Percentiles rank a stretch among this genome's conserved stretches.
phyloP scores from a whole-genome alignment of 2,888 invertebrate genomes.

The Drosophila sordidapex region DNA sequence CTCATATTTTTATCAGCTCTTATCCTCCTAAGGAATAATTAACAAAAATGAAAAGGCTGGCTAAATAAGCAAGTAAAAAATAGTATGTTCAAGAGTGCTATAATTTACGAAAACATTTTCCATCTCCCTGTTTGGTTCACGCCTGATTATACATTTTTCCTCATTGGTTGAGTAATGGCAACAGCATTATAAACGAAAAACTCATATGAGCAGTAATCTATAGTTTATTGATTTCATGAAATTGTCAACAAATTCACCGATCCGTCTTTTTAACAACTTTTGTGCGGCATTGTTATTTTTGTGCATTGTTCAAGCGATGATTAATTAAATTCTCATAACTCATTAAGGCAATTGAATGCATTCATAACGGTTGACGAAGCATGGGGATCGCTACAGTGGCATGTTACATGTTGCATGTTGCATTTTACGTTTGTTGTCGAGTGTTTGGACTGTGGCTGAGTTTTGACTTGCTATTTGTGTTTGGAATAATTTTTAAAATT shows the following conservation, averaged over 20 bases:
- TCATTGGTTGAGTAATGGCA: not conserved
- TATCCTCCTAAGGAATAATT: not conserved
- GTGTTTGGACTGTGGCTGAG: constrained; percentile 42
- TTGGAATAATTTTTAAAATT: constrained; percentile 84
- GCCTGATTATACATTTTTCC: not conserved
- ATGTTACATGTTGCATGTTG: constrained; percentile 1
- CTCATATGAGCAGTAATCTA: not conserved
- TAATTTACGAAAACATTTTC: not conserved
- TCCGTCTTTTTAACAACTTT: constrained; percentile 9
- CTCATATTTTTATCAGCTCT: not conserved
- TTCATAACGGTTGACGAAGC: constrained; percentile 70
- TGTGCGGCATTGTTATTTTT: constrained; percentile 18
- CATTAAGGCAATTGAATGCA: constrained; percentile 79
- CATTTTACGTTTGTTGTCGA: constrained; percentile 25
- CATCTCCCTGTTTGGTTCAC: not conserved
- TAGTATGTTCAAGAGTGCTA: not conserved
- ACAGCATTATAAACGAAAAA: too few relatives aligned
- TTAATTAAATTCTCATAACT: constrained; percentile 79
- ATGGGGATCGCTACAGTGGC: constrained; percentile 54
- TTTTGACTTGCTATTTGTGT: constrained; percentile 67
- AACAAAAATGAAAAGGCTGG: not conserved
- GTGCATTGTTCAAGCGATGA: constrained; percentile 61
- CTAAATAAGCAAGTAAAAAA: not conserved
- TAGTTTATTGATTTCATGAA: not conserved
- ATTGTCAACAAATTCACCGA: constrained; percentile 6